Conservation (phyloP, 2,113 vertebrate genomes). For the Jaculus jaculus region DNA sequence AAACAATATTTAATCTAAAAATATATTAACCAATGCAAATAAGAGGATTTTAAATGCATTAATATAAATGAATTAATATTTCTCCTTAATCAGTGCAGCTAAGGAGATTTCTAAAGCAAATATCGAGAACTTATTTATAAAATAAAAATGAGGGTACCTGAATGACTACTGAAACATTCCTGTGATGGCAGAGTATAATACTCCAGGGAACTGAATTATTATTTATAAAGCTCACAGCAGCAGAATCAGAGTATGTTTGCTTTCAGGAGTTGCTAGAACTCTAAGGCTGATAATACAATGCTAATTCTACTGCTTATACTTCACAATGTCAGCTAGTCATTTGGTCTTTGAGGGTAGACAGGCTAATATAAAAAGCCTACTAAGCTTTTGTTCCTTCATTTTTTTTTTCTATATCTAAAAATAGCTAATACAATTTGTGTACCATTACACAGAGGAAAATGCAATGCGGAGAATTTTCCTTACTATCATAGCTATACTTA, state of each 20-base stretch:
- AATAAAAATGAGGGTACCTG: no score
- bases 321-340: conserved; percentile 14
- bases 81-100: no score
- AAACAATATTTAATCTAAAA: no score
- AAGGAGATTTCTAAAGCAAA: no score
- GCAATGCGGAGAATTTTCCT: neutral
- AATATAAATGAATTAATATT: no score
- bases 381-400: conserved; percentile 68
- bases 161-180: neutral
- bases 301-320: neutral
- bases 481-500: neutral
- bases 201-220: neutral
- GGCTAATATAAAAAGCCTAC: conserved; percentile 61
- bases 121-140: no score
- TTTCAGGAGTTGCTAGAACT: neutral
- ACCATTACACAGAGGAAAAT: conserved; percentile 23
- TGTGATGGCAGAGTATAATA: neutral
- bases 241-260: neutral
- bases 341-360: conserved; percentile 40
- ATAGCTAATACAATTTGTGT: conserved; percentile 56
- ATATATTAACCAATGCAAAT: no score
- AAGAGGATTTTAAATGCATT: no score
- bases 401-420: conserved; percentile 49
- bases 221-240: neutral
- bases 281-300: neutral